Evolutionary conservation across 2,888 invertebrate genomes (phyloP).

Genomic region (Conchocele bisecta): DNA sequence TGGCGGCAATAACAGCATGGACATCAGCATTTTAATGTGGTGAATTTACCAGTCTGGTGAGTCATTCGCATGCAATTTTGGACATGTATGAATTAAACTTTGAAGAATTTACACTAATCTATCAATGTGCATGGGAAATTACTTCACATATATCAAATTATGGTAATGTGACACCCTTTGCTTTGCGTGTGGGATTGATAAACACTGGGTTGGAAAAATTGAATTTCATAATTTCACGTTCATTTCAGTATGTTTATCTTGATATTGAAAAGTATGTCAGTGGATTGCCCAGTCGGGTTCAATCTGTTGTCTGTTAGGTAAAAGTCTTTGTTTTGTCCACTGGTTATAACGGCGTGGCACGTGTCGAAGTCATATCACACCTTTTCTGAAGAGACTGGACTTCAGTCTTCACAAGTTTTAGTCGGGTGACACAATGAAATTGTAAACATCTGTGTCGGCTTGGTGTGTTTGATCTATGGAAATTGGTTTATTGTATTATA

Average conservation of each 20-base stretch:
- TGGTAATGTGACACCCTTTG: neutral
- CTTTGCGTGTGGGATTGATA: neutral
- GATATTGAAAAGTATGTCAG: no score
- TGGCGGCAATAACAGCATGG: slow-evolving; percentile 61
- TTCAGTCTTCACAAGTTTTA: no score
- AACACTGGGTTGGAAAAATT: no score
- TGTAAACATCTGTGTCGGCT: no score
- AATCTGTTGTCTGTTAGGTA: slow-evolving; percentile 47
- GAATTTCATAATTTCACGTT: no score
- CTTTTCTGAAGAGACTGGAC: no score
- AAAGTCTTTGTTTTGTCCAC: slow-evolving; percentile 63
- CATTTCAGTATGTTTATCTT: slow-evolving; percentile 19
- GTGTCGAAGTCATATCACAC: slow-evolving; percentile 63
- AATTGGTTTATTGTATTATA: no score
- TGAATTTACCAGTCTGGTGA: slow-evolving; percentile 37
- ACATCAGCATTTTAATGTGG: slow-evolving; percentile 30
- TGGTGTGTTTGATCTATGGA: no score
- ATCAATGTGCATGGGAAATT: slow-evolving; percentile 9
- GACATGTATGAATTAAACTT: slow-evolving; percentile 28
- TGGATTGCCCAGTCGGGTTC: no score
- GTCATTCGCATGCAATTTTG: slow-evolving; percentile 39
- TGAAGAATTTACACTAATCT: slow-evolving; percentile 32
- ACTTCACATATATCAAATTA: slow-evolving; percentile 4
- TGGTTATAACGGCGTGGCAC: slow-evolving; percentile 57
- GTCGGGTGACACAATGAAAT: no score